Base-by-base conservation (phyloP, 2,888 invertebrate genomes). In the Eristalinus aeneus region DNA sequence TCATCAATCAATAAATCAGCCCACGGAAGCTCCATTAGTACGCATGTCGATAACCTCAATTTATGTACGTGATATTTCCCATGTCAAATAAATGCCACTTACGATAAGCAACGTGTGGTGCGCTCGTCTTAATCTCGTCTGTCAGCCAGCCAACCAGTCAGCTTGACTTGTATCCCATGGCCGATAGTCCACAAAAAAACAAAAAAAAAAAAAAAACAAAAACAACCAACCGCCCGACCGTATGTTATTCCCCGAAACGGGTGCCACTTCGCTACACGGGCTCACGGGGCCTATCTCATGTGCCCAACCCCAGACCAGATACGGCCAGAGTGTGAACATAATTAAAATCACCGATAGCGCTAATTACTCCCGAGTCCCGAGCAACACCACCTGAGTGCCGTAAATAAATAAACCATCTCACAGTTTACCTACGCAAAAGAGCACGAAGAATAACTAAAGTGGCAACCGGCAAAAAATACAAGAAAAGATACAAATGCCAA, bases 361-460 rank as follows among this genome's bases (percentile, higher is more conserved):
- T 73, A 63, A 63, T 73, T 73, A 73, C 63, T 73, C 16, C 23
- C 53, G 23, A 11, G 34, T 54, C 32, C 53, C 61, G 61, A 73
- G 63, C 32, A 61, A 53, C 53, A 53, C 34, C 63, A 61, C 63
- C 72, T 53, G 72, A 72, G 60, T 46, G 60, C n/a, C 46, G 46
- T 32, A 54, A 68, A 73, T 73, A 61, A 63, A 63, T 63, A 73
- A 61, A 73, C 63, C 46, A 72, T 61, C 61, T 72, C 68, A 23
- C 34, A 34, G 54, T 56, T 68, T 56, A 34, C 56, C 20, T 32
- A 56, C 56, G 23, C 22, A 10, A 20, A 11, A 22, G 34, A 34
- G 3, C 12, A 67, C 9, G 16, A 46, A 31, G 9, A 10, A 34
- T 34, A 56, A 36, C 54, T 27, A n/a, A 56, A 53, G 5, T 11